Conservation (phyloP, 2,888 invertebrate genomes). For the Seira ritae region DNA sequence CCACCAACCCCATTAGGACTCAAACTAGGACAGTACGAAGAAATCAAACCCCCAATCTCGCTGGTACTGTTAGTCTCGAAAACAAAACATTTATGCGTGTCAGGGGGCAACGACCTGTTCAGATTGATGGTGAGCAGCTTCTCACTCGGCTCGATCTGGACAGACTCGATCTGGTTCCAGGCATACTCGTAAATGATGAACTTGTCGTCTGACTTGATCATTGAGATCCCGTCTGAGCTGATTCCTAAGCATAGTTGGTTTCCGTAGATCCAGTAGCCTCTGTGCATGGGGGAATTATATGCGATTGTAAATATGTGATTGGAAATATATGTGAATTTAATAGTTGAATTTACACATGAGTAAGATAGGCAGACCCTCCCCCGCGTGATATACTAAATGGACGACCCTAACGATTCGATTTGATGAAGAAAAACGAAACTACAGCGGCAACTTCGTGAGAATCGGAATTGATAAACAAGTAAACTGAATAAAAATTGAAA, state of each 20-base stretch:
- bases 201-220: constrained; percentile 94
- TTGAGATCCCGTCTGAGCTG: constrained; percentile 91
- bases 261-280: constrained; percentile 77
- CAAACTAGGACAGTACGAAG: constrained; percentile 91
- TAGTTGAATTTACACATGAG: too few relatives aligned
- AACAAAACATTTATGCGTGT: constrained; percentile 90
- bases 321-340: too few relatives aligned
- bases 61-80: constrained; percentile 93
- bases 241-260: constrained; percentile 85
- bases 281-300: too few relatives aligned
- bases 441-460: too few relatives aligned
- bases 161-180: constrained; percentile 92
- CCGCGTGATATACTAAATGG: too few relatives aligned
- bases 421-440: too few relatives aligned
- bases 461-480: too few relatives aligned
- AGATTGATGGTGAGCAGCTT: constrained; percentile 93
- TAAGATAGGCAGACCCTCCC: constrained; percentile 96
- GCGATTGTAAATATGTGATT: too few relatives aligned
- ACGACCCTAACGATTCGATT: too few relatives aligned
- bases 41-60: constrained; percentile 94
- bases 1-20: neutral
- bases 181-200: constrained; percentile 93
- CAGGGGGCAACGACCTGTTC: constrained; percentile 80
- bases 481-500: too few relatives aligned
- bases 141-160: constrained; percentile 93